A percentile compares a stretch with the other conserved stretches of the same genome.
These are phyloP conservation scores for Lemur catta DNA, from an alignment of 2,797 vertebrate species.

Conservation along the genomic window DNA sequence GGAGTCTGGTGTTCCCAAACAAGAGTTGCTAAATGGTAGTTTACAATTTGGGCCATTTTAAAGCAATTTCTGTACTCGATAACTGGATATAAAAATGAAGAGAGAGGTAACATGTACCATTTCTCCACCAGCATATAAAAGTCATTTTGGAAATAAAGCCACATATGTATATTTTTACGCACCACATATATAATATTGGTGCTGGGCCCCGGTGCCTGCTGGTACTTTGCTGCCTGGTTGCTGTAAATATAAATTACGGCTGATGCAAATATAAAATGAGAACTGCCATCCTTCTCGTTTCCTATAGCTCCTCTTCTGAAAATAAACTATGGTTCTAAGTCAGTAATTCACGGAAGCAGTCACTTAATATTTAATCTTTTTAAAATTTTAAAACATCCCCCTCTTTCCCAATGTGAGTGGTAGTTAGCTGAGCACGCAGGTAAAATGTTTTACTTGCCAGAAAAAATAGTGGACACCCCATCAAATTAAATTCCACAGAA, in stretches of 20 bases:
- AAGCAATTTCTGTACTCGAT: conserved; percentile 48
- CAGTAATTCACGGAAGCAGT: not conserved
- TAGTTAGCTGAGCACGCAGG: not conserved
- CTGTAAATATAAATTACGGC: not conserved
- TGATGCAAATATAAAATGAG: not conserved
- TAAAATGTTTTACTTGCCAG: not conserved
- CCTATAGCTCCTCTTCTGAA: not conserved
- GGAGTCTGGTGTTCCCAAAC: not conserved
- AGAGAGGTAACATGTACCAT: not conserved
- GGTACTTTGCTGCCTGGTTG: too few species aligned
- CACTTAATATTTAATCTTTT: not conserved
- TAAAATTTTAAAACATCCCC: not conserved
- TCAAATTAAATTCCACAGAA: conserved; percentile 18
- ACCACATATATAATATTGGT: too few species aligned
- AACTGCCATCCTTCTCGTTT: not conserved
- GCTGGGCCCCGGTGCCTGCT: not conserved
- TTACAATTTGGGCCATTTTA: conserved; percentile 51
- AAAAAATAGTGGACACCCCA: not conserved
- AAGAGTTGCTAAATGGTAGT: conserved; percentile 2
- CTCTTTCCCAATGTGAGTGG: not conserved
- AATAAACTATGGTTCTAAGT: not conserved
- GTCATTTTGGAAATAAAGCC: conserved; percentile 14
- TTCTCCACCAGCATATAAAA: conserved; percentile 7
- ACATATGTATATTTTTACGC: not conserved
- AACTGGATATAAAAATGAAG: conserved; percentile 38